A percentile compares a stretch with the other conserved stretches of the same genome.
Evolutionary conservation across 2,888 invertebrate species (phyloP).

Genomic region (Slavum lentiscoides): DNA sequence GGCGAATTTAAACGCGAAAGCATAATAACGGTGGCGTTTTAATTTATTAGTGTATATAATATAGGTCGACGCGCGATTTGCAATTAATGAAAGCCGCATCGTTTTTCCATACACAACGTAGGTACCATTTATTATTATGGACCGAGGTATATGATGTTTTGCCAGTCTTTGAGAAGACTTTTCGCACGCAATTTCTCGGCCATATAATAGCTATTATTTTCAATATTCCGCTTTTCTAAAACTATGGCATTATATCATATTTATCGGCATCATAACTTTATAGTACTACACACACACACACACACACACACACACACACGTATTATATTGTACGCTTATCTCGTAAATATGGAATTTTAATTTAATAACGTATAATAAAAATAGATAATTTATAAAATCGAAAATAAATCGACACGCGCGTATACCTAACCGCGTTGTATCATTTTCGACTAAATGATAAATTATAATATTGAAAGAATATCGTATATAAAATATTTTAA

Average conservation of each 20-base stretch:
- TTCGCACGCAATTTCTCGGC: not conserved
- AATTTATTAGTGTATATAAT: not conserved
- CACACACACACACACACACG: no score
- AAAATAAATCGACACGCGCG: no score
- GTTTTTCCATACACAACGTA: not conserved
- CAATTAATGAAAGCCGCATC: conserved; percentile 17
- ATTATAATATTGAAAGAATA: no score
- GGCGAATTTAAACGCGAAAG: conserved; percentile 2
- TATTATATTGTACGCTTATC: not conserved
- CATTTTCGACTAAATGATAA: no score
- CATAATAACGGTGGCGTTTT: not conserved
- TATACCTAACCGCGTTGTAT: no score
- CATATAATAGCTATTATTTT: conserved; percentile 3
- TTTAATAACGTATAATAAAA: not conserved
- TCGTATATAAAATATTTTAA: no score
- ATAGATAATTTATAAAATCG: no score
- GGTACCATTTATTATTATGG: conserved; percentile 5
- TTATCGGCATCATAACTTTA: conserved; percentile 4
- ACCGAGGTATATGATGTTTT: not conserved
- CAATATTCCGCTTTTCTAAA: conserved; percentile 9
- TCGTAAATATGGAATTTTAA: not conserved
- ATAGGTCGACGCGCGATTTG: not conserved
- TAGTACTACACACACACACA: not conserved
- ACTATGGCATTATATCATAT: conserved; percentile 17
- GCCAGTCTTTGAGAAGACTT: conserved; percentile 1